Conservation (phyloP, 2,113 vertebrate genomes). For the Arvicanthis niloticus region DNA sequence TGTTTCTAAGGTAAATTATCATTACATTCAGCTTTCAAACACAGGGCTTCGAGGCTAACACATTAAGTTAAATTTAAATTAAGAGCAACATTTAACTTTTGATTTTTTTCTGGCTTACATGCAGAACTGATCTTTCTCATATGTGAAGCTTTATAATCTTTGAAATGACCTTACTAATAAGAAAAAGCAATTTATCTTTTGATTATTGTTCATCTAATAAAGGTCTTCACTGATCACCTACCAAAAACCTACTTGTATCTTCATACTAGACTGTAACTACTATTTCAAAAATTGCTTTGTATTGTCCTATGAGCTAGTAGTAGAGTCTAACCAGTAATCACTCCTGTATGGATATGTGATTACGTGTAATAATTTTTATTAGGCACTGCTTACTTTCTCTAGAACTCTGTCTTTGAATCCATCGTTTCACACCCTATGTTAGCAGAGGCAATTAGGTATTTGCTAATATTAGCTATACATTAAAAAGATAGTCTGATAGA, state of each 20-base stretch:
- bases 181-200: background rate
- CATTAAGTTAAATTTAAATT: slow-evolving; percentile 23
- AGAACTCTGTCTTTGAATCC: background rate
- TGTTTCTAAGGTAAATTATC: slow-evolving; percentile 17
- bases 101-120: background rate
- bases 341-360: slow-evolving; percentile 16
- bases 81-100: background rate
- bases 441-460: background rate
- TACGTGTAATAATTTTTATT: background rate
- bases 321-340: background rate
- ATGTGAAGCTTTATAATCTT: background rate
- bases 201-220: background rate
- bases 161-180: slow-evolving; percentile 15
- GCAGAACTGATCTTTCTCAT: background rate
- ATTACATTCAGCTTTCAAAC: background rate
- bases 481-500: background rate
- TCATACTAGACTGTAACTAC: background rate
- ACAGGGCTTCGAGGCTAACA: background rate
- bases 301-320: background rate
- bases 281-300: background rate
- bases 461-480: background rate
- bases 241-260: background rate
- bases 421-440: background rate
- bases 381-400: background rate
- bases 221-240: background rate